phyloP scores from a whole-genome alignment of 2,888 invertebrate species.

The Ligdia adustata region DNA sequence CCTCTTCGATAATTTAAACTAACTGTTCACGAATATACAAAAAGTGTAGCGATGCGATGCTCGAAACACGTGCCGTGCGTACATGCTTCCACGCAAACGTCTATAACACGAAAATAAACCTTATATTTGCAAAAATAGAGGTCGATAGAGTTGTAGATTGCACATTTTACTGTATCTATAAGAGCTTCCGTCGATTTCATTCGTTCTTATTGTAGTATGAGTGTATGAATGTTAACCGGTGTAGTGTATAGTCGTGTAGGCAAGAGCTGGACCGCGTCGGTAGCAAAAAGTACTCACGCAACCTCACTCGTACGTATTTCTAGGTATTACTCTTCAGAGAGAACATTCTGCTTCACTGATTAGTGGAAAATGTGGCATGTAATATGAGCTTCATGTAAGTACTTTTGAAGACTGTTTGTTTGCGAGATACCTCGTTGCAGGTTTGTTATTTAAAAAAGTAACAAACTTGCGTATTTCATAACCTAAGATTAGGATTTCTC shows the following conservation, averaged over 20 bases:
- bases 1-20: slow-evolving; percentile 54
- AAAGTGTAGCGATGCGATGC: slow-evolving; percentile 46
- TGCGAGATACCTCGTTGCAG: slow-evolving; percentile 9
- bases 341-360: slow-evolving; percentile 29
- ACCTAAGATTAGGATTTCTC: too few relatives aligned
- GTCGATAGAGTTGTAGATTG: slow-evolving; percentile 1
- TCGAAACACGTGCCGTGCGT: slow-evolving; percentile 53
- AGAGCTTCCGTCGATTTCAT: slow-evolving; percentile 25
- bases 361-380: slow-evolving; percentile 17
- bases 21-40: slow-evolving; percentile 57
- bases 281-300: slow-evolving; percentile 36
- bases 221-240: slow-evolving; percentile 24
- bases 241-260: slow-evolving; percentile 22
- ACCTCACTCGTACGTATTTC: slow-evolving; percentile 29
- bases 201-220: slow-evolving; percentile 29
- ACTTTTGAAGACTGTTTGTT: slow-evolving; percentile 16
- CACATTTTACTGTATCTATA: slow-evolving; percentile 11
- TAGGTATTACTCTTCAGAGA: slow-evolving; percentile 30
- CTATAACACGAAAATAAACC: slow-evolving; percentile 4
- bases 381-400: slow-evolving; percentile 14
- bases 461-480: too few relatives aligned
- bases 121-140: slow-evolving; percentile 10
- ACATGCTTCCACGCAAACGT: slow-evolving; percentile 30
- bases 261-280: slow-evolving; percentile 34
- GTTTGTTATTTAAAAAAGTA: not conserved